phyloP scores from a whole-genome alignment of 1,140 invertebrate species.

The Ostrea denselamellosa region DNA sequence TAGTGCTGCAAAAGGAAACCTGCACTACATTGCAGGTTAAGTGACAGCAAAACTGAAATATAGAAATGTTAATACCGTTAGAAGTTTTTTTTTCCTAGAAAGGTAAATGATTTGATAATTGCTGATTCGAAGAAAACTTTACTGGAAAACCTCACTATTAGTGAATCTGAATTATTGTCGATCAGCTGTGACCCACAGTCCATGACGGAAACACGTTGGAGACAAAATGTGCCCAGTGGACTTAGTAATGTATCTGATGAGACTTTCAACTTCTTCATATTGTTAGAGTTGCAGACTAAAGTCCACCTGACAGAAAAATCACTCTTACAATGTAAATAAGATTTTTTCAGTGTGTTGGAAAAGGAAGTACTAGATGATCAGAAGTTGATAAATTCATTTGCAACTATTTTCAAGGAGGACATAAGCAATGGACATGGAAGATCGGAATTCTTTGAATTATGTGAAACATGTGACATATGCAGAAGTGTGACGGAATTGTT shows the following conservation, averaged over 20 bases:
- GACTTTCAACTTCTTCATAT: conserved; percentile 21
- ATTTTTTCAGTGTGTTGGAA: neutral
- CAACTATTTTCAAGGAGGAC: neutral
- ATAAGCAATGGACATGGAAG: neutral
- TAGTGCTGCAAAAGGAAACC: conserved; percentile 20
- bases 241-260: conserved; percentile 46
- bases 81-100: neutral
- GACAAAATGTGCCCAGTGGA: conserved; percentile 19
- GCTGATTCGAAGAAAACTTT: neutral
- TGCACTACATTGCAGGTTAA: neutral
- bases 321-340: neutral
- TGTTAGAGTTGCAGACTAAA: conserved; percentile 40
- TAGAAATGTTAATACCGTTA: neutral
- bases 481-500: neutral
- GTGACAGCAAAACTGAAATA: neutral
- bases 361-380: neutral
- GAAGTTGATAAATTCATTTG: neutral
- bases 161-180: neutral
- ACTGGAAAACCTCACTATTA: neutral
- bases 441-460: neutral
- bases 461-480: conserved; percentile 21
- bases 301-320: neutral
- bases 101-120: neutral
- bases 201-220: neutral
- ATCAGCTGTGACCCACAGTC: neutral